Percentiles rank a stretch among this genome's conserved stretches.
These are phyloP conservation scores for Ferdinandea cuprea DNA, from an alignment of 2,888 invertebrate genomes.

Conservation along the genomic window DNA sequence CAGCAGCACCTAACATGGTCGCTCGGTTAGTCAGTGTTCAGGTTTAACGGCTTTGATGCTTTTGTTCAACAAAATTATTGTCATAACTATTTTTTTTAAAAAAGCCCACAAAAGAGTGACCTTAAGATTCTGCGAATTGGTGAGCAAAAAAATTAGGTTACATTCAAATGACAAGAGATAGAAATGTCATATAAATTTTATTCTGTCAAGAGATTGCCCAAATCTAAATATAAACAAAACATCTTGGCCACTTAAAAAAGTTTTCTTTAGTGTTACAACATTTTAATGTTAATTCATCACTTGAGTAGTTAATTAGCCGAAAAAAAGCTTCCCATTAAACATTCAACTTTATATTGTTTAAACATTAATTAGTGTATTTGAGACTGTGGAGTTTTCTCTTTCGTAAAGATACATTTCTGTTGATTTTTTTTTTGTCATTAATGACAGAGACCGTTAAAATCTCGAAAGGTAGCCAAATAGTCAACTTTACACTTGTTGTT, in stretches of 20 bases:
- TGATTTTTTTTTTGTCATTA: conserved; percentile 21
- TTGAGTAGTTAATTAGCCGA: conserved; percentile 49
- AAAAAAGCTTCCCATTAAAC: conserved; percentile 58
- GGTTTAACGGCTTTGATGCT: conserved; percentile 50
- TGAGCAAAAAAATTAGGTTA: conserved; percentile 59
- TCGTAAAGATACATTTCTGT: conserved; percentile 19
- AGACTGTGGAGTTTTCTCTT: neutral
- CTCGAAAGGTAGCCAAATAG: conserved; percentile 29
- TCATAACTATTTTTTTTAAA: too few relatives aligned
- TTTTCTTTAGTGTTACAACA: conserved; percentile 42
- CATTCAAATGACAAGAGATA: conserved; percentile 11
- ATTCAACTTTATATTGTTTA: conserved; percentile 30
- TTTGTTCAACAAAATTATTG: conserved; percentile 26
- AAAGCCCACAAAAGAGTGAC: conserved; percentile 26
- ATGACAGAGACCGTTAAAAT: conserved; percentile 48
- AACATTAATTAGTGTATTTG: neutral
- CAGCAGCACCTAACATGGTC: conserved; percentile 43
- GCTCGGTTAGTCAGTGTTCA: conserved; percentile 62
- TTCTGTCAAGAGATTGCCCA: neutral
- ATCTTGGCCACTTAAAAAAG: conserved; percentile 8
- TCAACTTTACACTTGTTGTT: conserved; percentile 41
- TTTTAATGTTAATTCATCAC: conserved; percentile 56
- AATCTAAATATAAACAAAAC: neutral
- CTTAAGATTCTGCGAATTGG: conserved; percentile 46
- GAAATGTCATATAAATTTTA: neutral